phyloP scores from a whole-genome alignment of 2,888 invertebrate species.

The Apamea anceps region DNA sequence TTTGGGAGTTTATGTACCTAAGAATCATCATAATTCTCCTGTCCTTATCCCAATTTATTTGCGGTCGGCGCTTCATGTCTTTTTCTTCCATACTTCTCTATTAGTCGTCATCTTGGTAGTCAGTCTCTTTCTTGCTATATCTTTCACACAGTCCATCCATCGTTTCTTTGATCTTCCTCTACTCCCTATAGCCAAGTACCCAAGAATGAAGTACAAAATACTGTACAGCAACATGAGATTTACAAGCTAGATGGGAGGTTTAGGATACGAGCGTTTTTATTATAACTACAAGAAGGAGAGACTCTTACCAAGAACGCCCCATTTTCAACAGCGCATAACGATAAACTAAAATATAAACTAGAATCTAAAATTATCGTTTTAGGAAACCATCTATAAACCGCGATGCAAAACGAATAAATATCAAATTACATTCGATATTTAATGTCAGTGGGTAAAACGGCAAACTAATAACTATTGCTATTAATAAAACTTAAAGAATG shows the following conservation, averaged over 20 bases:
- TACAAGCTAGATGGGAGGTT: background rate
- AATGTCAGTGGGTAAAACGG: conserved; percentile 27
- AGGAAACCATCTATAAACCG: conserved; percentile 27
- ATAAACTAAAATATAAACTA: background rate
- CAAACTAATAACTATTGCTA: conserved; percentile 32
- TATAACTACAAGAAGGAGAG: background rate
- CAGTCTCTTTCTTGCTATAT: too few species aligned
- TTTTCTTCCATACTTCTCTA: background rate
- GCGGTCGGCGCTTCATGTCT: background rate
- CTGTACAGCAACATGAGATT: background rate
- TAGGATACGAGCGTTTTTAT: too few species aligned
- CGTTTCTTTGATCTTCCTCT: background rate
- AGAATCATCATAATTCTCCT: background rate
- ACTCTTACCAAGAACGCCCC: background rate
- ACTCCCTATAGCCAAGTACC: background rate
- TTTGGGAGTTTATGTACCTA: background rate
- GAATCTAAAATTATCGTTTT: conserved; percentile 3
- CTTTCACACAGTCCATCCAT: background rate
- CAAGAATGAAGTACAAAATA: background rate
- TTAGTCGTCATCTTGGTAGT: background rate
- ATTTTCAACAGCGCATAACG: background rate
- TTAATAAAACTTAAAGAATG: conserved; percentile 56
- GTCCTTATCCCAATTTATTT: background rate
- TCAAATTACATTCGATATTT: conserved; percentile 49
- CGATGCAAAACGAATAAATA: conserved; percentile 32